Conservation (phyloP, 2,797 vertebrate species). For the Rhabdophis nuchalis region DNA sequence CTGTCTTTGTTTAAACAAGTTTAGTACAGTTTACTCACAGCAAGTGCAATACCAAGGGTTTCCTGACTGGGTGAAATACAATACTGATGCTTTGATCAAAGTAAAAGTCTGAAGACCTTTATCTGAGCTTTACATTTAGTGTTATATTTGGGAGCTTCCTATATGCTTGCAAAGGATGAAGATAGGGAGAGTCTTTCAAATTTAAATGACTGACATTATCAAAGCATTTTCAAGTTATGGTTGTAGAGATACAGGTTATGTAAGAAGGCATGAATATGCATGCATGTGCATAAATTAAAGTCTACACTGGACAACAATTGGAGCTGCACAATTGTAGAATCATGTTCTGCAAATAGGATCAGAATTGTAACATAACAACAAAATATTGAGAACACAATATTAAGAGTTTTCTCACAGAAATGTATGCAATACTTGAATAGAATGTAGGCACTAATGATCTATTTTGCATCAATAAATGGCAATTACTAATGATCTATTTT, state of each 20-base stretch:
- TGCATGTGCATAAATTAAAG: not conserved
- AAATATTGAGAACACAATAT: not conserved
- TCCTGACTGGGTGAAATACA: constrained; percentile 23
- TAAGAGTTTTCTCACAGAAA: not conserved
- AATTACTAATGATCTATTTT: not conserved
- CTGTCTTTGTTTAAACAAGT: not conserved
- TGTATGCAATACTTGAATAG: not conserved
- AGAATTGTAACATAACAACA: not conserved
- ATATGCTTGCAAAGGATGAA: not conserved
- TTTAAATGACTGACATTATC: not conserved
- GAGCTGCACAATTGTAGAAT: not conserved
- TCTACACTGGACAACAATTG: not conserved
- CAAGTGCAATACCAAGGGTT: constrained; percentile 14
- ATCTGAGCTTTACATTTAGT: not conserved
- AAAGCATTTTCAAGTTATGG: not conserved
- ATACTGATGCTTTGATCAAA: constrained; percentile 21
- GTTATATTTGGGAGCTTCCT: not conserved
- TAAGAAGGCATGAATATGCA: not conserved
- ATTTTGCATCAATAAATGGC: not conserved
- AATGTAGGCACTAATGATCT: not conserved
- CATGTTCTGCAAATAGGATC: not conserved
- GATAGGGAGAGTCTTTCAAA: not conserved
- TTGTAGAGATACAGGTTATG: not conserved
- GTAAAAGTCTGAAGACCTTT: constrained; percentile 9
- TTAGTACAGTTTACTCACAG: not conserved